These are phyloP conservation scores for Sapayoa aenigma DNA, from an alignment of 2,113 vertebrate genomes.

Conservation along the genomic window DNA sequence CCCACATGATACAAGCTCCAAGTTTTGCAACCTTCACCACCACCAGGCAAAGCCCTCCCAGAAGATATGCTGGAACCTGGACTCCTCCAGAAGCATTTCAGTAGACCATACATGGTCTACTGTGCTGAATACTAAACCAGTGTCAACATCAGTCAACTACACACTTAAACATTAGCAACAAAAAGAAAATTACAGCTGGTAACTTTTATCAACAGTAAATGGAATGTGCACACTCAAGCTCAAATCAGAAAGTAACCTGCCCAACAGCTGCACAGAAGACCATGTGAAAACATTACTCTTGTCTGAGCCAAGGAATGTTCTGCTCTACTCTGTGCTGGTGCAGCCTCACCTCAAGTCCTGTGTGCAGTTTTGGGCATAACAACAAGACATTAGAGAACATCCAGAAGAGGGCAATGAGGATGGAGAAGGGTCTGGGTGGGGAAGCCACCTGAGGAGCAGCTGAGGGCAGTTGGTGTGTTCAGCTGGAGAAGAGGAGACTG, in stretches of 20 bases:
- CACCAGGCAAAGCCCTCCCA: background rate
- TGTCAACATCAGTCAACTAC: background rate
- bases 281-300: background rate
- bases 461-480: background rate
- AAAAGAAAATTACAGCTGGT: background rate
- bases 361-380: background rate
- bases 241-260: background rate
- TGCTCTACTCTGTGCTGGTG: background rate
- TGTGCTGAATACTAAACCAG: background rate
- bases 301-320: background rate
- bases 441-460: background rate
- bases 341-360: background rate
- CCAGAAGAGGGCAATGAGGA: background rate
- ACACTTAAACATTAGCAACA: background rate
- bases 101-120: background rate
- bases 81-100: background rate
- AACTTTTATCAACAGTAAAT: background rate
- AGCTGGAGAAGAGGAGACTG: background rate
- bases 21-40: background rate
- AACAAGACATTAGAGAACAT: background rate
- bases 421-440: background rate
- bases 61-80: background rate
- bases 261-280: background rate
- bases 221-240: background rate
- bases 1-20: background rate